Evolutionary conservation across 2,888 invertebrate species (phyloP).

Genomic region (Diogma glabrata): DNA sequence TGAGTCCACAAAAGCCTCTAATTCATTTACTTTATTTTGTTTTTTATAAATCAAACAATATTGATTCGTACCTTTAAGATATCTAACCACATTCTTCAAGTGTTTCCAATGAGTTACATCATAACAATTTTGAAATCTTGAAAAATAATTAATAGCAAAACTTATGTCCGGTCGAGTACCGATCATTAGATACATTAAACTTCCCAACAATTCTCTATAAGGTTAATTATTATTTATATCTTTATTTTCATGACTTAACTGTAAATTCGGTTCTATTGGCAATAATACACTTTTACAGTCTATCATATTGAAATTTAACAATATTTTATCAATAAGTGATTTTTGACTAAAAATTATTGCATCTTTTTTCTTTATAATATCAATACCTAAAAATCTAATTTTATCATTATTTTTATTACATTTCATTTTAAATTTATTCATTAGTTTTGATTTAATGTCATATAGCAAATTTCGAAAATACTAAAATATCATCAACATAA

Average conservation of each 20-base stretch:
- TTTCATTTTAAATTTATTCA: conserved; percentile 11
- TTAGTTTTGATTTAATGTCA: too few species aligned
- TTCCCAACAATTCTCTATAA: conserved; percentile 1
- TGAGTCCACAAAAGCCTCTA: too few species aligned
- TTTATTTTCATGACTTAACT: too few species aligned
- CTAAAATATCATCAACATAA: too few species aligned
- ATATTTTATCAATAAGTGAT: conserved; percentile 7
- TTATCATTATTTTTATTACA: not conserved
- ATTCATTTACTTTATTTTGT: too few species aligned
- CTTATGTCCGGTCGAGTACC: not conserved
- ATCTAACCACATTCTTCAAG: not conserved
- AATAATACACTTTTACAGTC: too few species aligned
- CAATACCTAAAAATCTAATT: conserved; percentile 6
- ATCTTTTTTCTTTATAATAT: conserved; percentile 1
- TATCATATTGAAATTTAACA: conserved; percentile 7
- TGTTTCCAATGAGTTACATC: conserved; percentile 3
- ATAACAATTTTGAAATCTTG: conserved; percentile 3
- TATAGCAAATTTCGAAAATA: too few species aligned
- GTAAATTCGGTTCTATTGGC: too few species aligned
- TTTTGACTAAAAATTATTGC: conserved; percentile 1
- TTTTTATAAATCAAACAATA: too few species aligned
- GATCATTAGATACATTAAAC: not conserved
- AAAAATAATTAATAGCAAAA: conserved; percentile 1
- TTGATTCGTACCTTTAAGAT: too few species aligned
- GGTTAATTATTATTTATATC: too few species aligned